phyloP scores from a whole-genome alignment of 1,140 invertebrate species.

The Panonychus citri region DNA sequence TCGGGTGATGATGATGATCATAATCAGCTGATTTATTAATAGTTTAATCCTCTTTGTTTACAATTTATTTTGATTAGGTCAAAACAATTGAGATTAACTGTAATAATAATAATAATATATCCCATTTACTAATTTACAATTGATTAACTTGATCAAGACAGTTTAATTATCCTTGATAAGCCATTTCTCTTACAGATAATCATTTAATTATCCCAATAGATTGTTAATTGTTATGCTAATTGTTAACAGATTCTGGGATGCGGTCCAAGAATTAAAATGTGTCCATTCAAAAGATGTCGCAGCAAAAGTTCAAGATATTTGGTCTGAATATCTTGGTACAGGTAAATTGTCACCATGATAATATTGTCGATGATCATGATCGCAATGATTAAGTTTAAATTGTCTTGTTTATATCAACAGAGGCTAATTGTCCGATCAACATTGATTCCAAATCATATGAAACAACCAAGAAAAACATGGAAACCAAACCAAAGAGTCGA shows the following conservation, averaged over 20 bases:
- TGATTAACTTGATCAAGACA: background rate
- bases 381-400: background rate
- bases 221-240: background rate
- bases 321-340: conserved; percentile 29
- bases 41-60: too few species aligned
- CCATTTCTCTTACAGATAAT: too few species aligned
- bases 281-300: conserved; percentile 47
- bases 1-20: too few species aligned
- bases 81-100: too few species aligned
- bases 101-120: background rate
- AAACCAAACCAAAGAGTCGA: conserved; percentile 45
- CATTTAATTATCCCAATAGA: background rate
- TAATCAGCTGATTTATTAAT: too few species aligned
- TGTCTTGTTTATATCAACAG: conserved; percentile 19
- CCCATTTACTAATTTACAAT: background rate
- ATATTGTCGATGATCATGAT: background rate
- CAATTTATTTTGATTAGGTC: too few species aligned
- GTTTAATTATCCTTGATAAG: too few species aligned
- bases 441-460: conserved; percentile 75
- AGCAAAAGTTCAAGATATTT: conserved; percentile 66
- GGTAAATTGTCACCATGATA: conserved; percentile 5
- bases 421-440: conserved; percentile 87
- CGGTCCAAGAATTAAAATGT: conserved; percentile 68
- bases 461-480: conserved; percentile 47
- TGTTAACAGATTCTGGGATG: conserved; percentile 68